Base-by-base conservation (phyloP, 30 jellyfish, hydroid and myxozoan genomes). In the Chironex yamaguchii region DNA sequence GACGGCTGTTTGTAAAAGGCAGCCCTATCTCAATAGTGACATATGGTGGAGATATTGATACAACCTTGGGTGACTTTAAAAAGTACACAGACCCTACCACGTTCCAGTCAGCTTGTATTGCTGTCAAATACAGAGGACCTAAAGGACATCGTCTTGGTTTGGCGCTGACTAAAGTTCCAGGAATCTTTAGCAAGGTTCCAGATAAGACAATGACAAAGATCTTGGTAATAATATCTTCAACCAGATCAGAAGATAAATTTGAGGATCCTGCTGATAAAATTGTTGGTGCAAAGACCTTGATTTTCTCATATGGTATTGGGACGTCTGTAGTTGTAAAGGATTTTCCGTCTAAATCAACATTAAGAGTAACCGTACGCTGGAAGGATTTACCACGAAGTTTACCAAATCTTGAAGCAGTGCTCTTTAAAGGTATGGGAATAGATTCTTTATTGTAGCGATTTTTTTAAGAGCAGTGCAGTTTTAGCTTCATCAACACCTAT, bases 1-100 rank as follows among this genome's bases (percentile, higher is more conserved):
- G 70, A n/a, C 88, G 92, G 29, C 67, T 79, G 67, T 89, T 89
- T 34, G 90, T 90, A n/a, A 71, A 67, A 2, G 83, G 34, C 2
- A 34, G 90, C 0, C 36, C 58, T 26, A 35, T 89, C 29, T 66
- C 93, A 0, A 70, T 89, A 27, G 76, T 89, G 21, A 52, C 88
- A 0, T 89, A 52, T 69, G 97, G 97, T 3, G 91, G 87, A 70
- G 14, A 72, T 2, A 87, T 79, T 20, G 97, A 89, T 33, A 34
- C 69, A 2, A 52, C 84, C 0, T 81, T 69, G 66, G 64, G 87
- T n/a, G 71, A 12, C 6, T 89, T 84, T 81, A 81, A 71, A 65
- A 86, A 36, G 66, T 86, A 74, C 72, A 62, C 42, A 4, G 90
- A 82, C 0, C 49, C 36, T 11, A 83, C 88, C 74, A 86, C 90